Percentiles rank a stretch among this genome's conserved stretches.
phyloP scores from a whole-genome alignment of 2,888 invertebrate genomes.

The Monoplex corrugatus region DNA sequence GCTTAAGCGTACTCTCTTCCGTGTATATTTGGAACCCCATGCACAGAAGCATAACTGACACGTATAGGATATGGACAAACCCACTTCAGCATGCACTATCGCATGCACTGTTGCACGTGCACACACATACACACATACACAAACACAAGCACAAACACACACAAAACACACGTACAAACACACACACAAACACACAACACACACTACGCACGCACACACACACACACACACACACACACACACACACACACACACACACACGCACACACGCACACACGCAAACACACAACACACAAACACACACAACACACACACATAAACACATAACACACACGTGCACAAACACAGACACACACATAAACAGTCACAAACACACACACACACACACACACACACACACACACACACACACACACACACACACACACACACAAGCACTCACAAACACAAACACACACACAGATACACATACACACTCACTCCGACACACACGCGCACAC shows the following conservation, averaged over 20 bases:
- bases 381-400: background rate
- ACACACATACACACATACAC: no score
- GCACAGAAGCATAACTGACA: no score
- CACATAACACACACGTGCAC: slow-evolving; percentile 11
- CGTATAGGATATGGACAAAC: no score
- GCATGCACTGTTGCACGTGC: no score
- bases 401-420: slow-evolving; percentile 27
- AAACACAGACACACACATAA: background rate
- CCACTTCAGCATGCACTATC: no score
- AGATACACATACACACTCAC: background rate
- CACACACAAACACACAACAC: no score
- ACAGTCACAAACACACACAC: background rate
- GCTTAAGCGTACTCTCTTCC: no score
- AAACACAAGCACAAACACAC: no score
- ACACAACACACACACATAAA: slow-evolving; percentile 15
- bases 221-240: no score
- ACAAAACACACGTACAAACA: no score
- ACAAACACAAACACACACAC: slow-evolving; percentile 1
- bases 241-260: background rate
- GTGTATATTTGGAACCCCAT: no score
- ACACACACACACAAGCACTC: slow-evolving; percentile 12
- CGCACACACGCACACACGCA: background rate
- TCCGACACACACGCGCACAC: background rate
- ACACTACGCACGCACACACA: no score
- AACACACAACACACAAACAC: background rate